Conservation (phyloP, 2,113 vertebrate species). For the Bombycilla garrulus region DNA sequence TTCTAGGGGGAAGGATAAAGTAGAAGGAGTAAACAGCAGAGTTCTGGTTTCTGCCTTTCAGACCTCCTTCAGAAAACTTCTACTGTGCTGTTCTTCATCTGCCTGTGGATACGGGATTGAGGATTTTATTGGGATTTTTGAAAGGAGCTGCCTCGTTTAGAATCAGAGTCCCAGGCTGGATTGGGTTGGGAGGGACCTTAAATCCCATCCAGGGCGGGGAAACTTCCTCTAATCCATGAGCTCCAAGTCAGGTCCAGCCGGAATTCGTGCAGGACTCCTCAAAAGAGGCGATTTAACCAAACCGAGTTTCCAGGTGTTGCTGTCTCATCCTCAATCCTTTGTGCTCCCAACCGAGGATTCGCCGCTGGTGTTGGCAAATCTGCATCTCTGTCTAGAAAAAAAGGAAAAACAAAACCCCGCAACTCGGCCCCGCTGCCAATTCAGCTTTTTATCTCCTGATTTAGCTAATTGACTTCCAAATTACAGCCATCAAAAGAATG, state of each 20-base stretch:
- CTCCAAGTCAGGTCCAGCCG: not conserved
- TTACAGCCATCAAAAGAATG: not conserved
- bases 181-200: not conserved
- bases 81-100: not conserved
- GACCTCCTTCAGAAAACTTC: not conserved
- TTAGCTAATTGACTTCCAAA: constrained; percentile 1
- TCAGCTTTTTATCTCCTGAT: not conserved
- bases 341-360: not conserved
- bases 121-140: not conserved
- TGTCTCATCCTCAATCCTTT: not conserved
- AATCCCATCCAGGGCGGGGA: not conserved
- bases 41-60: not conserved
- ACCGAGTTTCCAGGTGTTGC: not conserved
- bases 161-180: not conserved
- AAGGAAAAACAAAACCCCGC: not conserved
- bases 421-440: not conserved
- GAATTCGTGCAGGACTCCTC: not conserved
- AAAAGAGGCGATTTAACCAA: not conserved
- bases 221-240: not conserved
- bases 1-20: not conserved
- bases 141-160: accelerated
- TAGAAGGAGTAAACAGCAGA: not conserved
- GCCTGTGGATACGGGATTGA: accelerated
- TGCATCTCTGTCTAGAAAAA: not conserved
- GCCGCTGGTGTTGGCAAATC: not conserved